Evolutionary conservation across 2,113 vertebrate genomes (phyloP).

Genomic region (Dipodomys merriami): DNA sequence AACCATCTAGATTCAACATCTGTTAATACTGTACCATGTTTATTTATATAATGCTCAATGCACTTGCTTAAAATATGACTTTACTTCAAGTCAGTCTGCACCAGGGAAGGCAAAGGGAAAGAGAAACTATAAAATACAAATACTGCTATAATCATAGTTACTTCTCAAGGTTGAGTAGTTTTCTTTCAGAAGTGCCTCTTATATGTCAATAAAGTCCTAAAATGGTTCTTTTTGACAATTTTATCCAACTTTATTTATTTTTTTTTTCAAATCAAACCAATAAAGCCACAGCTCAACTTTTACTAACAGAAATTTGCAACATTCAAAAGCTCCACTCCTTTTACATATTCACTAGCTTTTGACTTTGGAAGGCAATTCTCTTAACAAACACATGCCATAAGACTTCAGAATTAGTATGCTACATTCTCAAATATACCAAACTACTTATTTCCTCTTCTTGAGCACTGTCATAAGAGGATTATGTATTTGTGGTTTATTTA

Average conservation of each 20-base stretch:
- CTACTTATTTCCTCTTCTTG: no score
- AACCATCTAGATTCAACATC: neutral
- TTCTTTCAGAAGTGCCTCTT: neutral
- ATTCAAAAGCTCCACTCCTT: no score
- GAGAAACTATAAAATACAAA: slow-evolving; percentile 24
- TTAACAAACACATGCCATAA: no score
- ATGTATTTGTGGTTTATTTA: no score
- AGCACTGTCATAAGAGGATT: no score
- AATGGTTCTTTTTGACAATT: neutral
- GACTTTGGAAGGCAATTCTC: no score
- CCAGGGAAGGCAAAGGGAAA: neutral
- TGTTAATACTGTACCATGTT: neutral
- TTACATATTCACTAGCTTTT: no score
- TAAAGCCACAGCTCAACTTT: no score
- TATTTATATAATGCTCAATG: neutral
- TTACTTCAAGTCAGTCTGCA: neutral
- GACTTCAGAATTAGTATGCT: no score
- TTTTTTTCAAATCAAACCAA: no score
- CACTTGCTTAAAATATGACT: neutral
- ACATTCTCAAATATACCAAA: no score
- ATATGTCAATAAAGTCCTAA: neutral
- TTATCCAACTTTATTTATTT: neutral
- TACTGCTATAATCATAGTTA: neutral
- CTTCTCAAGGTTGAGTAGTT: neutral
- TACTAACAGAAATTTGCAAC: no score